Evolutionary conservation across 2,888 invertebrate genomes (phyloP).

Genomic region (Leptinotarsa haldemani): DNA sequence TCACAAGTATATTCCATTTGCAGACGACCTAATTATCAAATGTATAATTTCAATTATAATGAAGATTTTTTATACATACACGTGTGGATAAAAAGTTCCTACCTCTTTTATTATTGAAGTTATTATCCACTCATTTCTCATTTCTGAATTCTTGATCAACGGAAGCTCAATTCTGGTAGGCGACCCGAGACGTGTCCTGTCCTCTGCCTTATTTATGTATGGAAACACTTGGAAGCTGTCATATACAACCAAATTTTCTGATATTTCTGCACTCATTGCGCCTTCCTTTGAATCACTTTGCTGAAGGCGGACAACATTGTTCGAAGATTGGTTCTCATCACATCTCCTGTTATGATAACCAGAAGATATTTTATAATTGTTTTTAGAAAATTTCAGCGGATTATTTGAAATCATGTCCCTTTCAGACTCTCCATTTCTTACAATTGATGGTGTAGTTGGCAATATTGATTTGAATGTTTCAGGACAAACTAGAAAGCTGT

Average conservation of each 20-base stretch:
- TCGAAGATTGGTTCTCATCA: not conserved
- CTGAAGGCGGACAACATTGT: not conserved
- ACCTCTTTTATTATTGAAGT: not conserved
- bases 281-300: not conserved
- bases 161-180: too few species aligned
- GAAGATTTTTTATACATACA: too few species aligned
- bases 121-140: not conserved
- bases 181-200: too few species aligned
- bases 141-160: not conserved
- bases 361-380: too few species aligned
- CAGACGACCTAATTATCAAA: too few species aligned
- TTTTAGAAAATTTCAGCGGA: too few species aligned
- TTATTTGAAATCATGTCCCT: not conserved
- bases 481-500: constrained; percentile 9
- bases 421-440: not conserved
- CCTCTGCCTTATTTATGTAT: not conserved
- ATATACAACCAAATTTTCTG: constrained; percentile 15
- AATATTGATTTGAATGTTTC: constrained; percentile 2
- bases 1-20: too few species aligned
- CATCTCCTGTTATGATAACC: not conserved
- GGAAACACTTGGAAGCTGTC: constrained; percentile 34
- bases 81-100: too few species aligned
- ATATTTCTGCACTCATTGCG: constrained; percentile 9
- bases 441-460: constrained; percentile 2
- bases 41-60: too few species aligned